Evolutionary conservation across 2,888 invertebrate genomes (phyloP).

Genomic region (Oxystoma pomonae): DNA sequence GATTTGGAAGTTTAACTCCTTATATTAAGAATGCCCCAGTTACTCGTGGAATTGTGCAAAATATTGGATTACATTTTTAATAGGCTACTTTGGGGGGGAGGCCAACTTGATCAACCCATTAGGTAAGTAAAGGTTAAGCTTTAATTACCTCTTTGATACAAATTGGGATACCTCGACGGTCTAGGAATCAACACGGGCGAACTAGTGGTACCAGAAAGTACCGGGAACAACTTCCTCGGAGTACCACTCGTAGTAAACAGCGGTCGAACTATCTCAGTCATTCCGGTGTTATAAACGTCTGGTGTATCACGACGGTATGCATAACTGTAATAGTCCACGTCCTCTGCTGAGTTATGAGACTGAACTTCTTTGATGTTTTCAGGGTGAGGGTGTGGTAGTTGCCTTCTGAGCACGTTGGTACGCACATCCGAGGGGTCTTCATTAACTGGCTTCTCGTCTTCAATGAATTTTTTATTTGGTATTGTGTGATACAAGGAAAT

Average conservation of each 20-base stretch:
- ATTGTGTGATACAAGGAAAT: conserved; percentile 39
- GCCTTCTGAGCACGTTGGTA: conserved; percentile 60
- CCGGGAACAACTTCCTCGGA: conserved; percentile 47
- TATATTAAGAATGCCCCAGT: no score
- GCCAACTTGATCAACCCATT: no score
- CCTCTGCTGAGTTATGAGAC: background rate
- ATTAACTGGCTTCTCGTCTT: conserved; percentile 51
- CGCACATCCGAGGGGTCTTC: conserved; percentile 50
- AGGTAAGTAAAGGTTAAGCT: no score
- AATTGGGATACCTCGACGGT: conserved; percentile 31
- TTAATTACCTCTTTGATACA: conserved; percentile 29
- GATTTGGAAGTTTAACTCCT: no score
- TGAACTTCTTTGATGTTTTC: background rate
- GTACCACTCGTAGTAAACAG: conserved; percentile 64
- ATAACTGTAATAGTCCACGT: conserved; percentile 51
- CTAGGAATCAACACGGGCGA: conserved; percentile 32
- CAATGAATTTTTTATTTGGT: conserved; percentile 37
- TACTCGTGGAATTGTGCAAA: no score
- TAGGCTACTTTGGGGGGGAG: no score
- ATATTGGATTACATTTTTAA: no score
- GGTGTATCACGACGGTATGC: conserved; percentile 61
- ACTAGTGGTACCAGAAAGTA: conserved; percentile 49
- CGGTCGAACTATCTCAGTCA: conserved; percentile 61
- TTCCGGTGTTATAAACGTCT: conserved; percentile 64
- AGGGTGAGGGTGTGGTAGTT: conserved; percentile 53